Conservation (phyloP, 2,888 invertebrate species). For the Alentia gelatinosa region DNA sequence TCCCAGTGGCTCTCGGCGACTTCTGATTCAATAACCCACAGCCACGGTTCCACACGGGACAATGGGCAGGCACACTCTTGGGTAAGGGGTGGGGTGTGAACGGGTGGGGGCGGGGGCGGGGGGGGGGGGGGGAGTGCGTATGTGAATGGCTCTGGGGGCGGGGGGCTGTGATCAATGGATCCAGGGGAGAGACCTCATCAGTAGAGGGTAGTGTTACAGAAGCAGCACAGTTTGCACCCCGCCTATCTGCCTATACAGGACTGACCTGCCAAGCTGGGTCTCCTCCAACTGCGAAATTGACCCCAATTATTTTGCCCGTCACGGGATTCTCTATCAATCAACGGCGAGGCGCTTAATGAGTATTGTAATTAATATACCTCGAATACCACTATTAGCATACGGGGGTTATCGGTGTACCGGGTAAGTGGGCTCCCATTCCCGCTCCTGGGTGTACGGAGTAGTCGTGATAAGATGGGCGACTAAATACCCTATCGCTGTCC, state of each 20-base stretch:
- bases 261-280: not conserved
- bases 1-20: not conserved
- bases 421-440: not conserved
- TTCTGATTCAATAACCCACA: not conserved
- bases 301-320: slow-evolving; percentile 22
- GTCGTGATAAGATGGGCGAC: not conserved
- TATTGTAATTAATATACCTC: not conserved
- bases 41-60: not conserved
- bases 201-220: not conserved
- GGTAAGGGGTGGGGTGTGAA: not conserved
- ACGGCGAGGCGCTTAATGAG: not conserved
- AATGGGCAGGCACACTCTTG: not conserved
- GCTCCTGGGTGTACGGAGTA: not conserved
- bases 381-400: slow-evolving; percentile 3
- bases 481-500: not conserved
- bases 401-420: not conserved
- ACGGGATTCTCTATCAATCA: not conserved
- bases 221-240: not conserved
- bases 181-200: not conserved
- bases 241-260: not conserved
- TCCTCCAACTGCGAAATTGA: not conserved
- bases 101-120: not conserved
- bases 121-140: not conserved
- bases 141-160: no score
- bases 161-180: not conserved